Evolutionary conservation across 1,140 invertebrate species (phyloP), one percentile per base, ranked within the genome.

Genomic region (Charaxes varanes): DNA sequence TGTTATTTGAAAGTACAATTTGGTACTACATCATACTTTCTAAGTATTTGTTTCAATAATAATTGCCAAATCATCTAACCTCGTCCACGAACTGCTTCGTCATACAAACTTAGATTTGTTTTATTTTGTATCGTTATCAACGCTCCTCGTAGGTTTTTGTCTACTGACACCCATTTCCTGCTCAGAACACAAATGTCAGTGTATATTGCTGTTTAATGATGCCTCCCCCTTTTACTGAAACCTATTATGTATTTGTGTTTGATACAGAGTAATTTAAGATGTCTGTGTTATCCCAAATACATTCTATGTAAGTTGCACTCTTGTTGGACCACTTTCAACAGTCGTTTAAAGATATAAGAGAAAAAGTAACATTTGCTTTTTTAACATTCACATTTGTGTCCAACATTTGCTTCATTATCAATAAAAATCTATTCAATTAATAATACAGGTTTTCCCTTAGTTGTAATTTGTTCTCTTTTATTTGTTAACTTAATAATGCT

Each of bases 1-100:
- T 41, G 10, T 18, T 34, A 8, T 26, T 14, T 47, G 28, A 22
- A 8, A 14, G 10, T 10, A 23, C 13, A 11, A 6, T 23, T 34
- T 23, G 6, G 10, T n/a, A 11, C 11, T 14, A 4, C n/a, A n/a
- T n/a, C n/a, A n/a, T n/a, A n/a, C n/a, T n/a, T n/a, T n/a, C n/a
- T n/a, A 19, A 10, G 11, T 32, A 17, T 10, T n/a, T 26, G 3
- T 42, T 33, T 30, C 8, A 22, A 41, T 11, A 26, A 16, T 14
- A 18, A 12, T 33, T 50, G 44, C 22, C 38, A 51, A 37, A 50
- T 55, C 36, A 54, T 34, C 16, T 44, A 56, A 56, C 36, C 42
- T 53, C 26, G 15, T 34, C 16, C 6, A 22, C 19, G 14, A 31
- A 27, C 27, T 26, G 10, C 30, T 40, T 40, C 27, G 34, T 46